Evolutionary conservation across 2,113 vertebrate species (phyloP), one percentile per base, ranked within the genome.

Genomic region (Macrotus californicus): DNA sequence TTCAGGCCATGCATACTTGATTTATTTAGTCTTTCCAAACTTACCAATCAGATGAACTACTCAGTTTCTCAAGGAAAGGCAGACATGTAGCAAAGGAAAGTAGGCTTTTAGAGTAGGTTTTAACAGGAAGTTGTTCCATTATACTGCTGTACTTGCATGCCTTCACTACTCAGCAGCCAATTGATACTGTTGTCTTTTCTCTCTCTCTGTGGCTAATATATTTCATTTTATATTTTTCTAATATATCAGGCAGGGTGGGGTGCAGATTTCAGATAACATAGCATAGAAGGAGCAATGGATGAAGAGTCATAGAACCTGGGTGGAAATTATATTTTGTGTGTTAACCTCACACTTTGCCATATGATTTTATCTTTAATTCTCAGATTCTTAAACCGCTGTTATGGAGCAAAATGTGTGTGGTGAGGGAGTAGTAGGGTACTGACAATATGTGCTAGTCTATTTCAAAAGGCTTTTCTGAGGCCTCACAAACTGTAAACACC

Each of bases 331-430:
- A 6, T 67, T 95, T 93, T 84, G 34, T 73, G 18, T 84, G 72
- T 43, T 67, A 52, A 69, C 19, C 9, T 66, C 59, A 89, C 34
- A 82, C 61, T 94, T 92, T 92, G 48, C 61, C 59, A 54, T 64
- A 50, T n/a, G 50, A 31, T 94, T 93, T 89, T 89, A 70, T 89
- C 52, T 80, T 75, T 76, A 92, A 43, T 24, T 89, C 21, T 85
- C 15, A 82, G 31, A 61, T 75, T 41, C 46, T 67, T 36, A 86
- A 46, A 81, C 19, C n/a, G 70, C 31, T 86, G 24, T 89, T 87
- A 83, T 73, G 83, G 76, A 80, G 66, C 14, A 93, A 64, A 77
- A 84, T 84, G 18, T 36, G 6, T 48, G 26, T 66, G 46, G 13
- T 36, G 26, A 19, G 36, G 31, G 52, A 56, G 34, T 43, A 79